These are phyloP conservation scores for Metaphire vulgaris DNA, from an alignment of 1,140 invertebrate genomes.

Conservation along the genomic window DNA sequence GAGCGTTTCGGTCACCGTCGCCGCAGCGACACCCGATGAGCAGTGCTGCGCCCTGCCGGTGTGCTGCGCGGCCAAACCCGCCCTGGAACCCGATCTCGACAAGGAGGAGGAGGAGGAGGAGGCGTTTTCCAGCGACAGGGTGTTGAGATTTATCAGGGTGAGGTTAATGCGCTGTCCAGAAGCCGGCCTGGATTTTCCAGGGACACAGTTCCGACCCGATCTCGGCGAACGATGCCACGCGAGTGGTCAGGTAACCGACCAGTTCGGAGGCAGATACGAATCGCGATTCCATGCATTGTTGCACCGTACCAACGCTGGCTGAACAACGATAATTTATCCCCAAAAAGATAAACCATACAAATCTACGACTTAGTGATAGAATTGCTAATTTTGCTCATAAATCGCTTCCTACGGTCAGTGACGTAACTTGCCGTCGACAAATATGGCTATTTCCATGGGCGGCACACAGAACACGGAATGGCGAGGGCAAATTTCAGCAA, in stretches of 20 bases:
- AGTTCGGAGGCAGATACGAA: not conserved
- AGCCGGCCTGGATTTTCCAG: not conserved
- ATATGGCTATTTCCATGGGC: too few species aligned
- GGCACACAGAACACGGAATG: too few species aligned
- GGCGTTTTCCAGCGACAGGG: not conserved
- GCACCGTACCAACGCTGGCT: not conserved
- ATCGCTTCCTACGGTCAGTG: too few species aligned
- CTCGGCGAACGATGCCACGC: not conserved
- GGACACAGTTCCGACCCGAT: not conserved
- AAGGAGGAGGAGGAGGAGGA: not conserved
- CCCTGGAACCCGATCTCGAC: not conserved
- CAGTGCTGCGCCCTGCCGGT: not conserved
- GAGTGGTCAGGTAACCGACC: not conserved
- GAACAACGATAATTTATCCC: too few species aligned
- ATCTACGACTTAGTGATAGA: too few species aligned
- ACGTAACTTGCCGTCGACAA: too few species aligned
- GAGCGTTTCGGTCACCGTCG: not conserved
- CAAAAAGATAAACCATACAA: too few species aligned
- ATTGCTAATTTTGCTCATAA: too few species aligned
- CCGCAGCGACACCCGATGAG: not conserved
- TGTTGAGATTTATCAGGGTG: not conserved
- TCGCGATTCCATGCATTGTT: not conserved
- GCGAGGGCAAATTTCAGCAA: too few species aligned
- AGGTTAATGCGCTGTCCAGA: not conserved
- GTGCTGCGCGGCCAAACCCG: too few species aligned